Base-by-base conservation (phyloP, 1,140 invertebrate species). In the Bombus ignitus region DNA sequence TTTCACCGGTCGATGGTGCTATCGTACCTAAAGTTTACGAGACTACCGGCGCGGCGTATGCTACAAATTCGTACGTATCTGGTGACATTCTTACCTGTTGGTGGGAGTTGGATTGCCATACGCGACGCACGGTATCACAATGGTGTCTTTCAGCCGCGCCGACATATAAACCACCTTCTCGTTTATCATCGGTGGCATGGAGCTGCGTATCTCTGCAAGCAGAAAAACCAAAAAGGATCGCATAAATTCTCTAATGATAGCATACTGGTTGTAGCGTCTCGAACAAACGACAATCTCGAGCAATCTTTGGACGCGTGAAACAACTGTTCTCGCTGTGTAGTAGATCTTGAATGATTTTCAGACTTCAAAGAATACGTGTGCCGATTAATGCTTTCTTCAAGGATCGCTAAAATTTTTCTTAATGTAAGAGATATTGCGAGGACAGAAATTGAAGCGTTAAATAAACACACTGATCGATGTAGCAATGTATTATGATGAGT, bases 111-210 rank as follows among this genome's bases (percentile, higher is more conserved):
- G 97, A 91, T 96, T 96, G 22, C 96, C 96, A 89, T 96, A 96
- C 44, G 96, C 96, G 65, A 97, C 96, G 93, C 97, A 97, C 9
- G 97, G 96, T 57, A 97, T 93, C 37, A 97, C 96, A 18, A 96
- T 94, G 25, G 95, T 95, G 87, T 96, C 96, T 65, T 96, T 96
- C 79, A 96, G 93, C 80, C 95, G 93, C 13, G 95, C 94, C 65
- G 94, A 95, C 79, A 96, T 90, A 72, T 93, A 92, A 25, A 95
- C 88, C 71, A 94, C 85, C 90, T 96, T 96, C 80, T 96, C 96
- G 84, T 96, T 96, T 88, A 96, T 94, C 89, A 96, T 96, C 12
- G 96, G 96, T 42, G 95, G 95, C 62, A 96, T 95, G 59, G 94
- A 93, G 88, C 95, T 95, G 25, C 95, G 94, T 85, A 95, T 94